Percentiles rank a stretch among this genome's conserved stretches.
phyloP scores from a whole-genome alignment of 2,797 vertebrate species.

The Todus mexicanus region DNA sequence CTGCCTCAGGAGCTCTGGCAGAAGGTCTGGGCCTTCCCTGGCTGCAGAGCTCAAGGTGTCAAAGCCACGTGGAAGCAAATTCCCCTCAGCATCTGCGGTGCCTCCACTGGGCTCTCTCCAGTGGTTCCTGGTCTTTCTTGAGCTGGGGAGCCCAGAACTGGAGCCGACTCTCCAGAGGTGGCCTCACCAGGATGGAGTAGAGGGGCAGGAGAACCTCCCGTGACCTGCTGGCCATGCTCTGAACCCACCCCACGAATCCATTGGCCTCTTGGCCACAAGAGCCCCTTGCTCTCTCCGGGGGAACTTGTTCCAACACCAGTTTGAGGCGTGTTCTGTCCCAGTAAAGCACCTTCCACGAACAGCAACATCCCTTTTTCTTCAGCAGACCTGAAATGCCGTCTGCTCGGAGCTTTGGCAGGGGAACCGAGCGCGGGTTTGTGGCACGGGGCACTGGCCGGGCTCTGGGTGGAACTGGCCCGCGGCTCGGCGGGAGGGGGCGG shows the following conservation, averaged over 20 bases:
- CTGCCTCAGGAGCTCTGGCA: too few species aligned
- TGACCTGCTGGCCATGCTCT: too few species aligned
- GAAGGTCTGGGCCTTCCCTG: too few species aligned
- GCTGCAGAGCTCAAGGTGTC: too few species aligned
- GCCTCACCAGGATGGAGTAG: background rate
- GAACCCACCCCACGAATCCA: too few species aligned
- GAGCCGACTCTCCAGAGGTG: background rate
- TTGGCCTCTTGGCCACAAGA: too few species aligned
- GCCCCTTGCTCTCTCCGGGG: too few species aligned
- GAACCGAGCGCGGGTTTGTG: fast-evolving
- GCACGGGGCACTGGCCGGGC: fast-evolving
- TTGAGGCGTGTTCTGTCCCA: fast-evolving
- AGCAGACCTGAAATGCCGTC: background rate
- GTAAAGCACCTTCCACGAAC: fast-evolving
- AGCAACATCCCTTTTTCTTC: background rate
- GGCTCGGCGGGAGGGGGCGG: background rate
- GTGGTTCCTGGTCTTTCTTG: background rate
- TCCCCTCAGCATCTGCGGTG: too few species aligned
- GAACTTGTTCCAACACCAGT: too few species aligned
- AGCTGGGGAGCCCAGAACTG: background rate
- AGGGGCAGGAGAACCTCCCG: background rate
- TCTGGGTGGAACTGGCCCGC: background rate
- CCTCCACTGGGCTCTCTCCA: background rate
- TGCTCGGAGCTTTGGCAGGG: background rate
- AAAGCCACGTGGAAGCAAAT: too few species aligned